phyloP scores from a whole-genome alignment of 2,888 invertebrate genomes.

The Melinaea menophilus region DNA sequence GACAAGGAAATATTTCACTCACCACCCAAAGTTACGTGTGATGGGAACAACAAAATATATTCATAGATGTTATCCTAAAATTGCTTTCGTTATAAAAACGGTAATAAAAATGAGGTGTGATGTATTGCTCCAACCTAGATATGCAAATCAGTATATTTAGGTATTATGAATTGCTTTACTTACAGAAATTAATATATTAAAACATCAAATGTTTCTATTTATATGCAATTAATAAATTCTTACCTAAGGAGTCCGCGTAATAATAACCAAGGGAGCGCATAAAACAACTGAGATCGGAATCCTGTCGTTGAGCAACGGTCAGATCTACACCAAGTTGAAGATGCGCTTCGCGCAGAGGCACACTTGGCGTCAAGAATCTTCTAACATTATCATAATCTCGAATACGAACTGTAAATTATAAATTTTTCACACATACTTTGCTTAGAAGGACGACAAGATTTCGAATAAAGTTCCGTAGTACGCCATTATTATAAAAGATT shows the following conservation, averaged over 20 bases:
- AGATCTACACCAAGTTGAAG: slow-evolving; percentile 57
- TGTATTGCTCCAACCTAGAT: too few relatives aligned
- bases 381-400: slow-evolving; percentile 60
- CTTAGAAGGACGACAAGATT: neutral
- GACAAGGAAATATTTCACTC: neutral
- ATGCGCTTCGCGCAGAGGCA: slow-evolving; percentile 59
- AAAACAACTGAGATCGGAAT: slow-evolving; percentile 64
- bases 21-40: too few relatives aligned
- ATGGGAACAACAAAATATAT: too few relatives aligned
- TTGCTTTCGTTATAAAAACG: too few relatives aligned
- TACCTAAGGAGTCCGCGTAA: slow-evolving; percentile 55
- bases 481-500: neutral
- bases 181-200: neutral
- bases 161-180: too few relatives aligned
- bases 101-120: too few relatives aligned
- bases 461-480: neutral
- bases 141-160: too few relatives aligned
- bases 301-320: slow-evolving; percentile 50
- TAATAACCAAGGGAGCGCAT: slow-evolving; percentile 53
- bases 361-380: slow-evolving; percentile 59
- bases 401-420: slow-evolving; percentile 46
- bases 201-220: neutral
- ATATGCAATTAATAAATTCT: slow-evolving; percentile 9
- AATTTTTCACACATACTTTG: too few relatives aligned
- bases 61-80: too few relatives aligned